phyloP scores from a whole-genome alignment of 2,888 invertebrate species.

The Germaria angustata region DNA sequence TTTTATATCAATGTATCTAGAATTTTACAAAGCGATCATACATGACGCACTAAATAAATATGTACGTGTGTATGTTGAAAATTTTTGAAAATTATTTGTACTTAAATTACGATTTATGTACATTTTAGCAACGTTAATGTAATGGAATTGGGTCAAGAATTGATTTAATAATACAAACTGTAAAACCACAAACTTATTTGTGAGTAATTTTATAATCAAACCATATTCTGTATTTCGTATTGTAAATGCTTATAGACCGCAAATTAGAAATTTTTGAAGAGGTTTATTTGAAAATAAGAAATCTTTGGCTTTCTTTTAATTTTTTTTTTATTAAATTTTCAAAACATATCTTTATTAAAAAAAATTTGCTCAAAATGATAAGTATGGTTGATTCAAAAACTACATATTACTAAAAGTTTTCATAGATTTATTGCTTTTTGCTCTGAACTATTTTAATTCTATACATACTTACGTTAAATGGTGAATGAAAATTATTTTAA shows the following conservation, averaged over 20 bases:
- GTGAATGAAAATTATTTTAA: no score
- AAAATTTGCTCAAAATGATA: no score
- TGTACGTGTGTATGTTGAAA: no score
- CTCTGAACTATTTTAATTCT: no score
- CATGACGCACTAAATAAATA: conserved; percentile 1
- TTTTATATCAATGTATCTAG: neutral
- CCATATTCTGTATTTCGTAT: neutral
- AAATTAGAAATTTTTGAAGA: no score
- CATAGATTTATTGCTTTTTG: no score
- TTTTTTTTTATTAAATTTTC: neutral
- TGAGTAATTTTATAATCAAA: conserved; percentile 15
- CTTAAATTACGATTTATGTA: conserved; percentile 7
- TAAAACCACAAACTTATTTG: neutral
- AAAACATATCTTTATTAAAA: no score
- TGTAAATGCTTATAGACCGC: neutral
- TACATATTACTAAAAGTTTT: no score
- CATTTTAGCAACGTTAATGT: conserved; percentile 45
- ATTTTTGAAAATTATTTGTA: neutral
- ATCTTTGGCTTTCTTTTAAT: neutral
- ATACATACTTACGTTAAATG: no score
- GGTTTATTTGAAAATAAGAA: no score
- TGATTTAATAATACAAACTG: neutral
- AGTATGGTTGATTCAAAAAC: no score
- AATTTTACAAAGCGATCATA: conserved; percentile 13
- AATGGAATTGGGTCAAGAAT: conserved; percentile 57